These are phyloP conservation scores for Channa maculata DNA, from an alignment of 2,113 vertebrate species.

Conservation along the genomic window DNA sequence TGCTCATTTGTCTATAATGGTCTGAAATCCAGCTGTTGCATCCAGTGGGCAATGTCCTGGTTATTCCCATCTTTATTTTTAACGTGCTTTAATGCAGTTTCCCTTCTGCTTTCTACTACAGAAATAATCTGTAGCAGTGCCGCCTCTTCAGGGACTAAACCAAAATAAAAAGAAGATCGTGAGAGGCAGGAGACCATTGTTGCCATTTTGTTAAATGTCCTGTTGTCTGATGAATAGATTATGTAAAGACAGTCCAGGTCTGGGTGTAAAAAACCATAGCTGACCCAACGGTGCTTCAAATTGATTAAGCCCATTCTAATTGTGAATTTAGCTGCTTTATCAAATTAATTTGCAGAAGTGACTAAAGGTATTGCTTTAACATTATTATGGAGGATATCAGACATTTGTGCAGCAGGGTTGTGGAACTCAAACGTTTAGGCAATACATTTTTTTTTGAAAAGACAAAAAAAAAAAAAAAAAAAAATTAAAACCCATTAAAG, in stretches of 20 bases:
- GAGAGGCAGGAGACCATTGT: conserved; percentile 1
- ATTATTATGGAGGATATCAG: background rate
- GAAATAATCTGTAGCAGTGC: conserved; percentile 6
- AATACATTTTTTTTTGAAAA: conserved; percentile 28
- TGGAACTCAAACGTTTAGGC: background rate
- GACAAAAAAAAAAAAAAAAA: conserved; percentile 40
- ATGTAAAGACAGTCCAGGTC: conserved; percentile 14
- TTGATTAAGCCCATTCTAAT: background rate
- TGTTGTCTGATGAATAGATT: conserved; percentile 12
- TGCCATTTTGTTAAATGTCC: conserved; percentile 25
- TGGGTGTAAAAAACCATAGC: background rate
- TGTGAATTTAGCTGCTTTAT: background rate
- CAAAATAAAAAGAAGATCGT: conserved; percentile 10
- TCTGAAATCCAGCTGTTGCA: background rate
- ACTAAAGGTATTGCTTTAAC: background rate
- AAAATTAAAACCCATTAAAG: conserved; percentile 1
- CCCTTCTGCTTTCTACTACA: conserved; percentile 1
- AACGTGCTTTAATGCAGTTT: conserved; percentile 45
- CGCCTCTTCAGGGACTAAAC: conserved; percentile 50
- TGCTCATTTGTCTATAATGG: background rate
- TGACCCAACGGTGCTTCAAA: background rate
- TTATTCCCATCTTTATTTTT: conserved; percentile 3
- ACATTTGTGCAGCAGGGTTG: background rate
- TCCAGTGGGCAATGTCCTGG: background rate
- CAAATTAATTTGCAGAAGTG: background rate